phyloP scores from a whole-genome alignment of 2,113 vertebrate species.

The Istiophorus platypterus region DNA sequence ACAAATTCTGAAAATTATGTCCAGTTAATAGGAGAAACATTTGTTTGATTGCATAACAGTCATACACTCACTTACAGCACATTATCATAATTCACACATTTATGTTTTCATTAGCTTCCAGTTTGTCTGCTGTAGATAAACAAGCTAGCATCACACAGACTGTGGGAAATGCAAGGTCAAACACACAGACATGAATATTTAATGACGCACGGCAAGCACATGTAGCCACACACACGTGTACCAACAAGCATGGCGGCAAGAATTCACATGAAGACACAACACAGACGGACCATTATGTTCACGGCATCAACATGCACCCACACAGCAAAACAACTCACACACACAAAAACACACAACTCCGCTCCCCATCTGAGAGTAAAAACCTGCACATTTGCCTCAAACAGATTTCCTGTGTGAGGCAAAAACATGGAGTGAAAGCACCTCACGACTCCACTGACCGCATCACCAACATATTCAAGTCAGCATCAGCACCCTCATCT shows the following conservation, averaged over 20 bases:
- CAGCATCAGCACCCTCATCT: conserved; percentile 51
- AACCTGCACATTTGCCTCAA: conserved; percentile 7
- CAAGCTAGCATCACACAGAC: neutral
- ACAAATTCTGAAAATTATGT: neutral
- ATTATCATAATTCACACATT: conserved; percentile 2
- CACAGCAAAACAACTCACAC: neutral
- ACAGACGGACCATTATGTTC: conserved; percentile 4
- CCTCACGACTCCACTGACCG: conserved; percentile 35
- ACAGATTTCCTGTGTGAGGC: neutral
- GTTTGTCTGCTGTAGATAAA: conserved; percentile 6
- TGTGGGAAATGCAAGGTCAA: conserved; percentile 68
- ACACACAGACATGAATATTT: conserved; percentile 57
- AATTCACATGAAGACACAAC: conserved; percentile 56
- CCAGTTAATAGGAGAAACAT: neutral
- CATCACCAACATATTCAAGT: conserved; percentile 60
- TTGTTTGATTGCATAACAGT: neutral
- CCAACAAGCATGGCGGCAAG: conserved; percentile 67
- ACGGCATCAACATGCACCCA: conserved; percentile 30
- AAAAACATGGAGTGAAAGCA: conserved; percentile 14
- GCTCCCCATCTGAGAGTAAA: conserved; percentile 17
- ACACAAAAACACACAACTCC: neutral
- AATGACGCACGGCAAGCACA: conserved; percentile 62
- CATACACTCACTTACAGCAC: neutral
- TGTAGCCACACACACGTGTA: conserved; percentile 69
- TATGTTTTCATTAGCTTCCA: conserved; percentile 1